These are phyloP conservation scores for Biston betularia DNA, from an alignment of 2,888 invertebrate species.

Conservation along the genomic window DNA sequence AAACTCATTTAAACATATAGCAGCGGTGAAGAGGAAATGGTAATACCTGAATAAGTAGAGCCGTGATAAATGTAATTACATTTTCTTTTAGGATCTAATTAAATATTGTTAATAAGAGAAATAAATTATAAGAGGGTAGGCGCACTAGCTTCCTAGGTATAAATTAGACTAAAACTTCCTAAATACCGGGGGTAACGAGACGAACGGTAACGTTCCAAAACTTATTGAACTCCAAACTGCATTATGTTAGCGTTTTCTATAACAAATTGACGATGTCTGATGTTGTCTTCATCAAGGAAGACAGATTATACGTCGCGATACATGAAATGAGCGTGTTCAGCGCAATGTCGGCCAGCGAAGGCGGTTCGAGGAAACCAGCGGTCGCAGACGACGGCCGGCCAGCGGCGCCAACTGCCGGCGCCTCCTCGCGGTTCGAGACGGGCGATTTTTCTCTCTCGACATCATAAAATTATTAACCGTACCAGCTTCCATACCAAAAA, in stretches of 20 bases:
- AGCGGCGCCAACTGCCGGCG: slow-evolving; percentile 76
- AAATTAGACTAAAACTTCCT: too few relatives aligned
- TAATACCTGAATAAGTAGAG: too few relatives aligned
- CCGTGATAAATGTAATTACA: too few relatives aligned
- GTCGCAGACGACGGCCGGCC: slow-evolving; percentile 59
- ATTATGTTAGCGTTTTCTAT: background rate
- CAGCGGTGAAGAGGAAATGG: too few relatives aligned
- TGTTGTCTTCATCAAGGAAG: slow-evolving; percentile 26
- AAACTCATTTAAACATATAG: too few relatives aligned
- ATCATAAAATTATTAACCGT: slow-evolving; percentile 68
- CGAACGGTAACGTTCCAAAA: too few relatives aligned
- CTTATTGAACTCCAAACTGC: too few relatives aligned
- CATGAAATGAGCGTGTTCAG: slow-evolving; percentile 53
- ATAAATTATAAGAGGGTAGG: too few relatives aligned
- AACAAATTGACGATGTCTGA: slow-evolving; percentile 4
- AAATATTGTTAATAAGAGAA: too few relatives aligned
- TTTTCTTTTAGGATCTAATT: too few relatives aligned
- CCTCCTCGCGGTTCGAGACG: slow-evolving; percentile 64
- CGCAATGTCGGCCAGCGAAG: slow-evolving; percentile 66
- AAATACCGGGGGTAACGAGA: too few relatives aligned
- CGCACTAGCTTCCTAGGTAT: too few relatives aligned
- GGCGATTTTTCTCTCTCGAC: slow-evolving; percentile 61
- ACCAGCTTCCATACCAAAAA: slow-evolving; percentile 48
- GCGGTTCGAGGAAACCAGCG: slow-evolving; percentile 79
- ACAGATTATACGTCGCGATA: slow-evolving; percentile 44